Conservation (phyloP, 2,888 invertebrate genomes). For the Carcina quercana region DNA sequence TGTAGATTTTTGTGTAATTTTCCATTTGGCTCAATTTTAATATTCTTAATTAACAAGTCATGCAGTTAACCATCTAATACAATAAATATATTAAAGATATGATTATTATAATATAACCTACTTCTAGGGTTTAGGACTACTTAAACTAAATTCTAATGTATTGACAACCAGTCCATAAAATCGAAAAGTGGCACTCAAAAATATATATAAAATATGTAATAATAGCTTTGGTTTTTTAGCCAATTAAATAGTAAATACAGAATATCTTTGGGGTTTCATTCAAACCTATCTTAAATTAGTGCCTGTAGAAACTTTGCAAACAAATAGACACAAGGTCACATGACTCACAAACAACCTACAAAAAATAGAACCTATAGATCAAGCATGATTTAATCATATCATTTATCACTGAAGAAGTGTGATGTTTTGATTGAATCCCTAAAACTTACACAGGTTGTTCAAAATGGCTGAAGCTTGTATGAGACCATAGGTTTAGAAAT, state of each 20-base stretch:
- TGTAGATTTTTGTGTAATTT: slow-evolving; percentile 66
- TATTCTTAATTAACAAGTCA: slow-evolving; percentile 63
- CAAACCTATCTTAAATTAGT: too few relatives aligned
- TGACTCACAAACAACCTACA: too few relatives aligned
- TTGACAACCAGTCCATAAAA: slow-evolving; percentile 52
- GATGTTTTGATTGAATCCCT: slow-evolving; percentile 30
- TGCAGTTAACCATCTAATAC: slow-evolving; percentile 59
- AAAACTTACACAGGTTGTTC: slow-evolving; percentile 39
- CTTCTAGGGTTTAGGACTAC: slow-evolving; percentile 46
- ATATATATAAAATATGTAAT: slow-evolving; percentile 32
- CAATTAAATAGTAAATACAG: slow-evolving; percentile 35
- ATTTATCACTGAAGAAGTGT: slow-evolving; percentile 38
- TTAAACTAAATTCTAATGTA: slow-evolving; percentile 46
- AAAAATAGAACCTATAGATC: too few relatives aligned
- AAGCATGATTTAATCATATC: too few relatives aligned
- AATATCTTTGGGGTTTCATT: slow-evolving; percentile 28
- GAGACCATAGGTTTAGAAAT: slow-evolving; percentile 32
- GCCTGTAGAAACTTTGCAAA: too few relatives aligned
- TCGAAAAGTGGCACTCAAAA: slow-evolving; percentile 63
- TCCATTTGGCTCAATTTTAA: slow-evolving; percentile 64
- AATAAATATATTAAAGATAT: slow-evolving; percentile 65
- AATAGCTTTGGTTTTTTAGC: slow-evolving; percentile 62
- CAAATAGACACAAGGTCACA: too few relatives aligned
- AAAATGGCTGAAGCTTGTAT: slow-evolving; percentile 35
- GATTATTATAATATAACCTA: slow-evolving; percentile 55